These are phyloP conservation scores for Cheilosia soror DNA, from an alignment of 2,888 invertebrate species.

Conservation along the genomic window DNA sequence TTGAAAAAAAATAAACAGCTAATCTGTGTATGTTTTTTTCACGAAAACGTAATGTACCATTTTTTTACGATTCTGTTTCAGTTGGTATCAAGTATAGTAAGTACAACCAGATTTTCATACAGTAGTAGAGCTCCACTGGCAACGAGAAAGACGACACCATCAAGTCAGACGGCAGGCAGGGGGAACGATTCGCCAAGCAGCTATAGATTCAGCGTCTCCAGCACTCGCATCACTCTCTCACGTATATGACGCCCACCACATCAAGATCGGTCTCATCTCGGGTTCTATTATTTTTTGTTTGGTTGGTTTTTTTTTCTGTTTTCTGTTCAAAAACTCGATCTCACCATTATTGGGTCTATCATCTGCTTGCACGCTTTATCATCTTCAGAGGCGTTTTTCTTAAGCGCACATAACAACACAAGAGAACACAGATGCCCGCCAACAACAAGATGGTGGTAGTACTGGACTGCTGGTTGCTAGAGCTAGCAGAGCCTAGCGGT, in stretches of 20 bases:
- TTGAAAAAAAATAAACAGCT: constrained; percentile 46
- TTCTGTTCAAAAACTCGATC: constrained; percentile 64
- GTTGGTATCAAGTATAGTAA: constrained; percentile 67
- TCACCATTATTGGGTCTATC: constrained; percentile 73
- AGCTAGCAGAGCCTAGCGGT: constrained; percentile 69
- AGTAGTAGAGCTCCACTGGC: constrained; percentile 67
- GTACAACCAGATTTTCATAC: constrained; percentile 75
- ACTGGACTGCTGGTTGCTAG: constrained; percentile 62
- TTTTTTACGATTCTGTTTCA: constrained; percentile 64
- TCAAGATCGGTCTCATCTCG: constrained; percentile 48
- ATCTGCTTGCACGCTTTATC: constrained; percentile 56
- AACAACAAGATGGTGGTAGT: constrained; percentile 69
- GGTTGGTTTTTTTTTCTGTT: constrained; percentile 14
- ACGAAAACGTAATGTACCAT: constrained; percentile 77
- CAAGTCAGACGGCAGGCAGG: constrained; percentile 62
- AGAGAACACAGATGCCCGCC: constrained; percentile 68
- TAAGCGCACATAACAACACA: constrained; percentile 67
- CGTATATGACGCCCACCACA: constrained; percentile 24
- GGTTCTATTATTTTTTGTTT: constrained; percentile 41
- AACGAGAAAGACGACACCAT: constrained; percentile 62
- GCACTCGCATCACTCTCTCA: constrained; percentile 44
- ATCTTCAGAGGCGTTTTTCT: constrained; percentile 55
- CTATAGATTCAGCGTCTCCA: constrained; percentile 57
- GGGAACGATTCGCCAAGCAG: constrained; percentile 40
- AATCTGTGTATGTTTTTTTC: constrained; percentile 55